Base-by-base conservation (phyloP, 2,797 vertebrate species). In the Cuculus canorus region DNA sequence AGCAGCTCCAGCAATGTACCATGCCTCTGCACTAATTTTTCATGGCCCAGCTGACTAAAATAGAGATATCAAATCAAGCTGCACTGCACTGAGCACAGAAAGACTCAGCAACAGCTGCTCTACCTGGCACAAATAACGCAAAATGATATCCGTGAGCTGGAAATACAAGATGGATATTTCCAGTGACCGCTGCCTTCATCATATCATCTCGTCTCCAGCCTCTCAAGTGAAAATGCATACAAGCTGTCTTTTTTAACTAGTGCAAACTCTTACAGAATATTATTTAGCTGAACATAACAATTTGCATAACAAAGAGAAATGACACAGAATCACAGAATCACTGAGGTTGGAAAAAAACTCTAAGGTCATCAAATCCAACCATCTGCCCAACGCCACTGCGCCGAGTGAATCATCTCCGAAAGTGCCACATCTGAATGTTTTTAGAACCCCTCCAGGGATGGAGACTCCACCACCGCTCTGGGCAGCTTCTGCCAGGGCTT, bases 191-290 rank as follows among this genome's bases (percentile, higher is more conserved):
- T 78, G 48, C 57, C 75, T 69, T 50, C 64, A 25, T 7, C 33
- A 6, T 66, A 11, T 16, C 63, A 64, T 14, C 81, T 71, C 33
- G 59, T 13, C 59, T 63, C 33, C 52, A 35, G 3, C 21, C 35
- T 63, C 53, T 57, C 53, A 22, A 47, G 32, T 3, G n/a, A 27
- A 84, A 68, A 63, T 0, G 17, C 41, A 35, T 25, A 19, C 9
- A 30, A 68, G 48, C 7, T 7, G 1, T 15, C 87, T 82, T 24
- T 22, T 1, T 1, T 7, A 16, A 7, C 11, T 24, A 48, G 47
- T 4, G 17, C 18, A 18, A 1, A 2, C 14, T 13, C 3, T 7
- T 33, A 6, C 4, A 35, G 22, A 2, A 7, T 14, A 1, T 28
- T 3, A 4, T 18, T 65, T 2, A 69, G 56, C 19, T 30, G 45